phyloP scores from a whole-genome alignment of 2,888 invertebrate genomes.

The Sminthurides aquaticus region DNA sequence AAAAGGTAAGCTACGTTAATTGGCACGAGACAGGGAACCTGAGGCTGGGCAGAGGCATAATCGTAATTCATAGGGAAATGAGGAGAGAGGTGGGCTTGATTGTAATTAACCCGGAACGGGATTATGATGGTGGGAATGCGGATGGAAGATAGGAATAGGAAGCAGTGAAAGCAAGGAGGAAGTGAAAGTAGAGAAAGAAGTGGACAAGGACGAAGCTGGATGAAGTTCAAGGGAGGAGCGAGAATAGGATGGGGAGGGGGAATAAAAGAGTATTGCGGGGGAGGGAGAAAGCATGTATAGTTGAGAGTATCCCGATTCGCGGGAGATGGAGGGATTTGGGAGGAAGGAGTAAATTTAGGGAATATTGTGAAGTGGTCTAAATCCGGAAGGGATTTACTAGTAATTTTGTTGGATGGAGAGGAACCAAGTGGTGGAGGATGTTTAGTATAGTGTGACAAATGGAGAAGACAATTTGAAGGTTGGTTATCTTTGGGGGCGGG shows the following conservation, averaged over 20 bases:
- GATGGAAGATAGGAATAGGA: no score
- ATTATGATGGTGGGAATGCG: no score
- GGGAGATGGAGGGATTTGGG: not conserved
- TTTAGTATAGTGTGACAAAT: not conserved
- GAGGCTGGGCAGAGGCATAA: no score
- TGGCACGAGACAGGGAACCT: no score
- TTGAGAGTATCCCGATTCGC: not conserved
- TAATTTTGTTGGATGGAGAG: not conserved
- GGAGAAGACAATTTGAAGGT: not conserved
- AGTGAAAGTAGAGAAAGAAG: not conserved
- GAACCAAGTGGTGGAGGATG: not conserved
- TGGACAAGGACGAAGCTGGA: not conserved
- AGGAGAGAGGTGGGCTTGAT: no score
- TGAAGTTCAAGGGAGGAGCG: not conserved
- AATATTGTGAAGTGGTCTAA: no score
- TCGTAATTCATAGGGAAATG: no score
- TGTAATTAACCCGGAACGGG: no score
- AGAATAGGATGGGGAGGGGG: not conserved
- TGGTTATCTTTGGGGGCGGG: not conserved
- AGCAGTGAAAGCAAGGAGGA: not conserved
- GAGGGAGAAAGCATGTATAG: not conserved
- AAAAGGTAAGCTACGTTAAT: conserved; percentile 36
- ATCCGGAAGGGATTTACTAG: not conserved
- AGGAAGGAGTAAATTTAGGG: no score
- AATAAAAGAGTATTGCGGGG: not conserved